phyloP scores from a whole-genome alignment of 1,140 invertebrate species.

The Diorhabda elongata region DNA sequence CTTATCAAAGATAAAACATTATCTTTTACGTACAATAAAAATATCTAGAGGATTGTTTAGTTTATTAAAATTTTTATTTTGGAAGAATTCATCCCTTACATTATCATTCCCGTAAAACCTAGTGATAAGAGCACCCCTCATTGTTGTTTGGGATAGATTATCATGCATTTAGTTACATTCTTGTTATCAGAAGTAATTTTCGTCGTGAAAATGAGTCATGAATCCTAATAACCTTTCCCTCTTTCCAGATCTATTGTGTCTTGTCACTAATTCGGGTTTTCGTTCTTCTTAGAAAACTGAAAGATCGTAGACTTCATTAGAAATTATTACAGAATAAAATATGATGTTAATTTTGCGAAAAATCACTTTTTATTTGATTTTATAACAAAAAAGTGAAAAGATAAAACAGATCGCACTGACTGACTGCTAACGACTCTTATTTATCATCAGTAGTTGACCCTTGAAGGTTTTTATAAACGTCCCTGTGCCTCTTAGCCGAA shows the following conservation, averaged over 20 bases:
- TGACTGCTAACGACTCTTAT: neutral
- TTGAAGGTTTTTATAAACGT: neutral
- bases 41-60: no score
- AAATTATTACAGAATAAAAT: neutral
- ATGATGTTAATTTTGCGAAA: no score
- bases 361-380: no score
- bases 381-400: no score
- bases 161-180: conserved; percentile 8
- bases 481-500: neutral
- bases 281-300: neutral
- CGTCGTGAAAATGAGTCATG: conserved; percentile 15
- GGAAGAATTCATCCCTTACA: conserved; percentile 1
- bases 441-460: neutral
- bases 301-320: neutral
- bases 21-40: no score
- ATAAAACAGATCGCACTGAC: no score
- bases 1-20: no score
- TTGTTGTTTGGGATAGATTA: conserved; percentile 8
- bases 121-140: conserved; percentile 3
- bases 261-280: conserved; percentile 4
- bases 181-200: conserved; percentile 12
- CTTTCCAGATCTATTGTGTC: conserved; percentile 9
- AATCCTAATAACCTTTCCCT: conserved; percentile 3
- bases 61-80: neutral
- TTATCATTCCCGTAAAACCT: conserved; percentile 7